Percentiles rank a stretch among this genome's conserved stretches.
Evolutionary conservation across 2,113 vertebrate genomes (phyloP).

Genomic region (Acanthisitta chloris): DNA sequence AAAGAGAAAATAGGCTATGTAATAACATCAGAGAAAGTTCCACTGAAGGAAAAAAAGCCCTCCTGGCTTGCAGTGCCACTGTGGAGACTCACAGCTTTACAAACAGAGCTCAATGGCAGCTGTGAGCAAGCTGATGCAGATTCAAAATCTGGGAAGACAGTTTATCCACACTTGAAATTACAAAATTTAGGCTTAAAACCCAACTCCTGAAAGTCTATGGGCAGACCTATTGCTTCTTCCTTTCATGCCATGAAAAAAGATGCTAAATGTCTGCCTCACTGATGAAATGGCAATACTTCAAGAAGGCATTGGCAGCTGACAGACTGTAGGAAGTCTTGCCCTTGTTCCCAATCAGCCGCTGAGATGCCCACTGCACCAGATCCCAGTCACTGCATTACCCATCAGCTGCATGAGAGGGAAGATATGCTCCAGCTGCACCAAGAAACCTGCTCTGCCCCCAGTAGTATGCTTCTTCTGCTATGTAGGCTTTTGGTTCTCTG

Average conservation of each 20-base stretch:
- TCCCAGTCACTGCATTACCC: accelerated
- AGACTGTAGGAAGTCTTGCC: background rate
- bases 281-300: background rate
- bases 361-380: background rate
- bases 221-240: background rate
- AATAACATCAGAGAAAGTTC: background rate
- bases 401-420: accelerated
- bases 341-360: accelerated
- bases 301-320: background rate
- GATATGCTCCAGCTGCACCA: background rate
- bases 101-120: background rate
- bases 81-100: background rate
- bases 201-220: background rate
- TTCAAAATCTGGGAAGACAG: background rate
- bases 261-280: background rate
- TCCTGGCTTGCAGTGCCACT: background rate
- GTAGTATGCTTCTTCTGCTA: background rate
- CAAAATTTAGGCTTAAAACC: background rate
- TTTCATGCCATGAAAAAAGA: background rate
- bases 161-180: background rate
- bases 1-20: background rate
- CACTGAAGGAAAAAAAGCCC: background rate
- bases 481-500: background rate
- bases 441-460: background rate
- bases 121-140: background rate